These are phyloP conservation scores for Crotalus helleri DNA, from an alignment of 2,113 vertebrate genomes.

Conservation along the genomic window DNA sequence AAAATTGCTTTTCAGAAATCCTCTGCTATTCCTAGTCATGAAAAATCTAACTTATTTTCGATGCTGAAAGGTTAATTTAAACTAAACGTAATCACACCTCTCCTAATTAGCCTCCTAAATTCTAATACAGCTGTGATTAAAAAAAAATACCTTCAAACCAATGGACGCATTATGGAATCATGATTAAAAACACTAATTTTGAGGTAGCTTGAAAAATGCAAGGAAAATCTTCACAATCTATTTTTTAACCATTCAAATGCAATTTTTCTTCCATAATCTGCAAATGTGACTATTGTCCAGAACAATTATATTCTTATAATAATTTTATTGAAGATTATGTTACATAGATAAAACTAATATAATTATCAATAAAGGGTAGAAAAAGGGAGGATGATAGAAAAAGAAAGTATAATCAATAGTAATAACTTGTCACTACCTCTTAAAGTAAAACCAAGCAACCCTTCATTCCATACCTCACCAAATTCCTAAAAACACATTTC, in stretches of 20 bases:
- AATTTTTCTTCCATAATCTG: neutral
- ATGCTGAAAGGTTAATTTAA: slow-evolving; percentile 8
- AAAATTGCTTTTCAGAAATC: neutral
- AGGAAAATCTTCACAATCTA: neutral
- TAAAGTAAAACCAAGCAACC: too few species aligned
- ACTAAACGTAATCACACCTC: neutral
- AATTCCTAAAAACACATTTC: too few species aligned
- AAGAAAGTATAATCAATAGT: neutral
- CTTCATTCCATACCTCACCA: too few species aligned
- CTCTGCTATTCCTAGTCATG: slow-evolving; percentile 13
- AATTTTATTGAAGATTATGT: neutral
- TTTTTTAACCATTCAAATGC: neutral
- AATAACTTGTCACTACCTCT: too few species aligned
- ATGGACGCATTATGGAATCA: neutral
- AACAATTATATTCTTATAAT: neutral
- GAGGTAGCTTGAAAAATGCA: neutral
- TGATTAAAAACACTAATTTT: neutral
- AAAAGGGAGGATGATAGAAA: neutral
- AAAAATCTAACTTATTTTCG: neutral
- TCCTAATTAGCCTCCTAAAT: slow-evolving; percentile 1
- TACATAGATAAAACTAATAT: neutral
- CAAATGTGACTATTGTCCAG: neutral
- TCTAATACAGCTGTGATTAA: neutral
- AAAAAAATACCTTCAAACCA: neutral
- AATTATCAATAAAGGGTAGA: neutral